Evolutionary conservation across 2,113 vertebrate genomes (phyloP).

Genomic region (Gobius niger): DNA sequence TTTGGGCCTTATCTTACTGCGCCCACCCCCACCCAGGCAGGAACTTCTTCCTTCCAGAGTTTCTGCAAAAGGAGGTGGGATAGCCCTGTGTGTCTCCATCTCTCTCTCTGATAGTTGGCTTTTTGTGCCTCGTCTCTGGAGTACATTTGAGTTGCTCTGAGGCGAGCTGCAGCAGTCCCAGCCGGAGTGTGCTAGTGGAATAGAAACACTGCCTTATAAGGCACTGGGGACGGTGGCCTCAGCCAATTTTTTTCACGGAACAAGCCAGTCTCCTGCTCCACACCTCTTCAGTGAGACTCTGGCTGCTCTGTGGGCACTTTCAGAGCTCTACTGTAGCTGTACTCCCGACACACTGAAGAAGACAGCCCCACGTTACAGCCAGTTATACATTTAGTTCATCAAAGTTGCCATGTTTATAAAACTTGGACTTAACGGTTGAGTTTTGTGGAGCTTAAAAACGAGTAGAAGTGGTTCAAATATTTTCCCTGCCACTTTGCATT

Average conservation of each 20-base stretch:
- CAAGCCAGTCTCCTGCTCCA: conserved; percentile 68
- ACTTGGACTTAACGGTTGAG: not conserved
- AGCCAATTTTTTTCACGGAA: conserved; percentile 65
- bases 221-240: conserved; percentile 75
- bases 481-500: not conserved
- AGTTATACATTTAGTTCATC: conserved; percentile 19
- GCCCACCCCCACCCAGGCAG: not conserved
- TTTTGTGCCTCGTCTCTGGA: conserved; percentile 48
- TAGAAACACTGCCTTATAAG: conserved; percentile 83
- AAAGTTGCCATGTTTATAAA: conserved; percentile 12
- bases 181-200: conserved; percentile 61
- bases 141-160: conserved; percentile 52
- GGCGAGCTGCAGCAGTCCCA: conserved; percentile 51
- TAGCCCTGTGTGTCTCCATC: conserved; percentile 31
- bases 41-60: not conserved
- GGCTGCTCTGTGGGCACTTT: conserved; percentile 48
- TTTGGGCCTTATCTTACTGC: conserved; percentile 14
- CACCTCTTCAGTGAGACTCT: conserved; percentile 62
- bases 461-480: conserved; percentile 1
- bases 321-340: not conserved
- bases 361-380: conserved; percentile 12
- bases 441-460: not conserved
- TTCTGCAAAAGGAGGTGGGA: conserved; percentile 21
- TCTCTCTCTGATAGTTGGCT: conserved; percentile 28
- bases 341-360: conserved; percentile 30